Conservation (phyloP, 1,140 invertebrate species). For the Copidosoma floridanum region DNA sequence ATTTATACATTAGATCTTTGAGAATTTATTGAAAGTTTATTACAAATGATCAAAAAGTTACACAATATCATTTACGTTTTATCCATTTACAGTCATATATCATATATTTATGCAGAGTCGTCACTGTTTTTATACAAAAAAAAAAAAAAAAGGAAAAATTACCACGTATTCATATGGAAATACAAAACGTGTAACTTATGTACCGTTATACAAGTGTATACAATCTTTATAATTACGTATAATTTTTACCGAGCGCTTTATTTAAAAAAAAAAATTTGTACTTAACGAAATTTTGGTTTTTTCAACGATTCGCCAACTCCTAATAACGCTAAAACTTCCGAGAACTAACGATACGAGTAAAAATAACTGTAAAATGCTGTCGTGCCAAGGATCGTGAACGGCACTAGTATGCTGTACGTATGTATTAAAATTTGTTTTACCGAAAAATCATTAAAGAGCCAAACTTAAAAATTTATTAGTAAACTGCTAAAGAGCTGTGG, state of each 20-base stretch:
- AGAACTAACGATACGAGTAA: no score
- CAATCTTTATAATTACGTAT: background rate
- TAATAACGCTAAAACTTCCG: no score
- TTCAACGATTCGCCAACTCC: no score
- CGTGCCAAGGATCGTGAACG: constrained; percentile 9
- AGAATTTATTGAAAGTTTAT: constrained; percentile 6
- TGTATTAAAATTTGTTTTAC: no score
- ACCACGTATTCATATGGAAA: background rate
- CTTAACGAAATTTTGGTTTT: no score
- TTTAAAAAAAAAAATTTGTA: no score
- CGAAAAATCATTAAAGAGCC: no score
- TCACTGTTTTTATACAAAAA: background rate
- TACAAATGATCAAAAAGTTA: no score
- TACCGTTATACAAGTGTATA: background rate
- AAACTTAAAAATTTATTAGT: no score
- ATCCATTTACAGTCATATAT: background rate
- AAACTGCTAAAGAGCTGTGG: no score
- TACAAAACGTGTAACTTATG: background rate
- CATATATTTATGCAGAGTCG: background rate
- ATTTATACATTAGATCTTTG: background rate
- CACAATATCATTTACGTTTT: no score
- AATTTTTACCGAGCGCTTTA: background rate
- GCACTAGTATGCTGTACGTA: background rate
- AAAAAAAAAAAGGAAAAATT: background rate
- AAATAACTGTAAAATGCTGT: background rate